Evolutionary conservation across 2,888 invertebrate species (phyloP).

Genomic region (Arge pagana): DNA sequence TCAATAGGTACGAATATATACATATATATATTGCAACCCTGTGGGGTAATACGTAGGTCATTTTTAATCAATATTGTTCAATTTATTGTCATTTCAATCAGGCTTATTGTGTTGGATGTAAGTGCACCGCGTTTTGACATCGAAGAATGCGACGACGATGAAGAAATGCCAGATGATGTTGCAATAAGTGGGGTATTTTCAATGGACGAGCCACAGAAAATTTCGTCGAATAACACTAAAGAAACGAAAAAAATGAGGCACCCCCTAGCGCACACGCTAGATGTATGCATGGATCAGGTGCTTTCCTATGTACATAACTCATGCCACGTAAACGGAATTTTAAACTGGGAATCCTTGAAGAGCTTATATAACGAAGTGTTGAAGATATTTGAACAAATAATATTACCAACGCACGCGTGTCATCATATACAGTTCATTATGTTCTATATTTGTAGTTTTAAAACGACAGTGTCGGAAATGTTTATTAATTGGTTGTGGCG

Average conservation of each 20-base stretch:
- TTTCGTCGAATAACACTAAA: conserved; percentile 50
- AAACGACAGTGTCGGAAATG: conserved; percentile 63
- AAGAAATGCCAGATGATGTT: conserved; percentile 58
- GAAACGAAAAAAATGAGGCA: conserved; percentile 56
- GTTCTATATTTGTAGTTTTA: conserved; percentile 75
- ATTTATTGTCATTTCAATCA: conserved; percentile 46
- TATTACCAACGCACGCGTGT: conserved; percentile 83
- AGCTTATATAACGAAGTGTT: conserved; percentile 66
- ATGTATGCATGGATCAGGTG: conserved; percentile 76
- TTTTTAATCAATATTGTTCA: conserved; percentile 21
- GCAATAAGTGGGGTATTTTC: conserved; percentile 33
- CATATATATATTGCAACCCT: not conserved
- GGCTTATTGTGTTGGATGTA: conserved; percentile 76
- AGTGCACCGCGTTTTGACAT: conserved; percentile 66
- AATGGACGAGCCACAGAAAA: conserved; percentile 59
- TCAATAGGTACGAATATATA: conserved; percentile 69
- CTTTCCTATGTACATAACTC: conserved; percentile 71
- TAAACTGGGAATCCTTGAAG: conserved; percentile 56
- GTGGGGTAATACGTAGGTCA: conserved; percentile 10
- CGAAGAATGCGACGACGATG: conserved; percentile 60
- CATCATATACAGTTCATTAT: conserved; percentile 78
- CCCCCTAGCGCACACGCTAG: conserved; percentile 70
- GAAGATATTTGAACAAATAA: conserved; percentile 76
- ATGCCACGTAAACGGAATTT: conserved; percentile 59
- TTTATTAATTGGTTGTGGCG: conserved; percentile 76